Evolutionary conservation across 2,888 invertebrate species (phyloP).

Genomic region (Nezara viridula): DNA sequence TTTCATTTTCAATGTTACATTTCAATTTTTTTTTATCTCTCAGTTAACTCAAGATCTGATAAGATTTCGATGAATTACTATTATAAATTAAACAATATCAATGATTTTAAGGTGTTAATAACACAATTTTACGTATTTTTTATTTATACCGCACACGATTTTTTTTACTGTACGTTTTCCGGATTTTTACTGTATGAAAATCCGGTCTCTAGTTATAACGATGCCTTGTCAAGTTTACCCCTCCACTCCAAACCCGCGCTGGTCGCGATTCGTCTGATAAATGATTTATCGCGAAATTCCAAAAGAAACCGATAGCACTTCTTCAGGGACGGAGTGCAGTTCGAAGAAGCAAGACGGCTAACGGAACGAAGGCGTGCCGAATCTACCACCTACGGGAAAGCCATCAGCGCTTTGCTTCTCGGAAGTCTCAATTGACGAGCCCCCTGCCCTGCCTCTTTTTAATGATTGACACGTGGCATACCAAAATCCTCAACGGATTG

Average conservation of each 20-base stretch:
- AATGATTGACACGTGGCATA: not conserved
- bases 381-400: conserved; percentile 26
- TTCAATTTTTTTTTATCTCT: too few relatives aligned
- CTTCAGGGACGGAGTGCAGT: conserved; percentile 13
- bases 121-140: too few relatives aligned
- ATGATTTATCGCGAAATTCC: not conserved
- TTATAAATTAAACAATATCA: too few relatives aligned
- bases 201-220: too few relatives aligned
- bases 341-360: not conserved
- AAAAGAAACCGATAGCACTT: not conserved
- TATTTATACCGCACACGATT: too few relatives aligned
- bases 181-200: too few relatives aligned
- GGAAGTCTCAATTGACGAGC: conserved; percentile 4
- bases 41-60: too few relatives aligned
- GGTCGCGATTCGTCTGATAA: not conserved
- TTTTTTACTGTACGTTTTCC: too few relatives aligned
- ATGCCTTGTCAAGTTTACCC: too few relatives aligned
- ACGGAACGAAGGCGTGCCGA: conserved; percentile 29
- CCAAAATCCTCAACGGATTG: not conserved
- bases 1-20: too few relatives aligned
- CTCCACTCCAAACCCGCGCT: not conserved
- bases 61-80: too few relatives aligned
- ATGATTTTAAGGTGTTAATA: too few relatives aligned
- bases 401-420: not conserved
- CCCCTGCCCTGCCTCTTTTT: not conserved